A percentile compares a stretch with the other conserved stretches of the same genome.
phyloP scores from a whole-genome alignment of 2,113 vertebrate genomes.

The Zingel zingel region DNA sequence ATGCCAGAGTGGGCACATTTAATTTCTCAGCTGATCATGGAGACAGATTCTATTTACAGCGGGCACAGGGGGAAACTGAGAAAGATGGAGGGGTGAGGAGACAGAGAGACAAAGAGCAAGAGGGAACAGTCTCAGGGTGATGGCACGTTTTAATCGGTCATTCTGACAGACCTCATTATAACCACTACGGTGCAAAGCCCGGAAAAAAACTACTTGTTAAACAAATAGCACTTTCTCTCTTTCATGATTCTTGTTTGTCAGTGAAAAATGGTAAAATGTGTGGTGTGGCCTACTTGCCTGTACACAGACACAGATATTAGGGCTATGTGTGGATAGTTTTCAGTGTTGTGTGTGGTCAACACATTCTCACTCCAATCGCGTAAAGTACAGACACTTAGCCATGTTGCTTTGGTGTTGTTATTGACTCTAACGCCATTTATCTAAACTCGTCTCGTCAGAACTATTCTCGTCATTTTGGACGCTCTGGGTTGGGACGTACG shows the following conservation, averaged over 20 bases:
- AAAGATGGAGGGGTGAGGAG: constrained; percentile 29
- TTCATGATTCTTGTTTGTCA: constrained; percentile 33
- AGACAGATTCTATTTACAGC: constrained; percentile 81
- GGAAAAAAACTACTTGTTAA: constrained; percentile 47
- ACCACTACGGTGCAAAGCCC: constrained; percentile 40
- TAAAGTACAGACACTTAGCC: too few relatives aligned
- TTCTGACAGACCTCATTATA: constrained; percentile 73
- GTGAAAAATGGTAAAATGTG: constrained; percentile 18
- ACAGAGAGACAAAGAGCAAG: constrained; percentile 5
- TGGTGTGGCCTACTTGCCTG: constrained; percentile 1
- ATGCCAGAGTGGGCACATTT: constrained; percentile 70
- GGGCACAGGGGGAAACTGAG: constrained; percentile 46
- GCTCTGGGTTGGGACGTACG: too few relatives aligned
- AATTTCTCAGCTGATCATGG: constrained; percentile 77
- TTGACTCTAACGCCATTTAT: too few relatives aligned
- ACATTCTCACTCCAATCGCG: too few relatives aligned
- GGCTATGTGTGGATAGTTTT: neutral
- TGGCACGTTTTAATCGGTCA: constrained; percentile 73
- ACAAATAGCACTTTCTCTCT: constrained; percentile 50
- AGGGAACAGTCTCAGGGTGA: constrained; percentile 51
- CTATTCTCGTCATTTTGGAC: too few relatives aligned
- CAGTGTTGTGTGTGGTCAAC: neutral
- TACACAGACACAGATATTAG: constrained; percentile 9
- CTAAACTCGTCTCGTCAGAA: too few relatives aligned
- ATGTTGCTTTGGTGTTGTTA: too few relatives aligned